A percentile compares a stretch with the other conserved stretches of the same genome.
Evolutionary conservation across 2,113 vertebrate genomes (phyloP).

Genomic region (Zosterops hypoxanthus): DNA sequence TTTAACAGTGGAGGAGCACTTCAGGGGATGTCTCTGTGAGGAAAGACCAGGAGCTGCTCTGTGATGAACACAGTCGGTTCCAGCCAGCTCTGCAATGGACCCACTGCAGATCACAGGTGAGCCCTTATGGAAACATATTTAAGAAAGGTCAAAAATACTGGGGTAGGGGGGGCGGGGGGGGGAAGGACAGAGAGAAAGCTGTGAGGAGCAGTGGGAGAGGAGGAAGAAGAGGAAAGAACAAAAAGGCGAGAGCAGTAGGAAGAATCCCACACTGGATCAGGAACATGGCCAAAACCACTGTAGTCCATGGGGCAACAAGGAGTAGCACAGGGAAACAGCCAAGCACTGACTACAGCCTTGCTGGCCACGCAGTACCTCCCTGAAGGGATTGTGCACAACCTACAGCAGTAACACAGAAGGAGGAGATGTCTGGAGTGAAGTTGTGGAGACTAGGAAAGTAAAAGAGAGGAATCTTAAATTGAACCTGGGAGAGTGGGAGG

Average conservation of each 20-base stretch:
- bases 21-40: background rate
- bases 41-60: background rate
- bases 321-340: background rate
- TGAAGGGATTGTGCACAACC: background rate
- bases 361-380: background rate
- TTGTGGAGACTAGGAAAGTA: background rate
- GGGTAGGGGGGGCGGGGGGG: rapidly evolving
- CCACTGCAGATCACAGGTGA: background rate
- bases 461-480: background rate
- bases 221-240: background rate
- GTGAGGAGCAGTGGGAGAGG: background rate
- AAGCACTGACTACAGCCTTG: background rate
- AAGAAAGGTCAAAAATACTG: background rate
- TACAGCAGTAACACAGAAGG: background rate
- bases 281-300: background rate
- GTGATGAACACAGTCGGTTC: background rate
- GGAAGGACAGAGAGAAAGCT: background rate
- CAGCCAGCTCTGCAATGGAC: background rate
- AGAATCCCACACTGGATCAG: background rate
- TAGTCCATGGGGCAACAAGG: rapidly evolving
- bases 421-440: background rate
- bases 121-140: background rate
- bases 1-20: background rate
- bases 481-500: background rate
- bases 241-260: background rate